phyloP scores from a whole-genome alignment of 2,888 invertebrate genomes.

The Troides helena region DNA sequence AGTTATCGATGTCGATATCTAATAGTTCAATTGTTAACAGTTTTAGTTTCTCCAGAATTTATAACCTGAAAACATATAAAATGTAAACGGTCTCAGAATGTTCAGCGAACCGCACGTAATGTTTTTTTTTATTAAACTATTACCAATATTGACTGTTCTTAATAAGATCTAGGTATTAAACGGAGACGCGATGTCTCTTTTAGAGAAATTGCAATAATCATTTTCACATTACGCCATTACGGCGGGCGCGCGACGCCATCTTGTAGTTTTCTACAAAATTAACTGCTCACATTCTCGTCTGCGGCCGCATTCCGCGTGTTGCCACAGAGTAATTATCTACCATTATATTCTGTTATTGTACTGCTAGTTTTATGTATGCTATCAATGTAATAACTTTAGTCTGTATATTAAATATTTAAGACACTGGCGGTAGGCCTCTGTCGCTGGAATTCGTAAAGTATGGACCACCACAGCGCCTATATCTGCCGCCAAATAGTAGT shows the following conservation, averaged over 20 bases:
- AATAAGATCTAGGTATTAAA: slow-evolving; percentile 21
- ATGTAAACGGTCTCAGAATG: too few species aligned
- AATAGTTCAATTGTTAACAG: too few species aligned
- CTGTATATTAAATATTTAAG: not conserved
- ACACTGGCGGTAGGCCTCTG: too few species aligned
- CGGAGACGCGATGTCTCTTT: slow-evolving; percentile 6
- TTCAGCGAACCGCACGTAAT: not conserved
- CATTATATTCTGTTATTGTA: slow-evolving; percentile 19
- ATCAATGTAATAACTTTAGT: not conserved
- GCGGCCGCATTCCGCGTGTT: slow-evolving; percentile 33
- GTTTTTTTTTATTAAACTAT: slow-evolving; percentile 2
- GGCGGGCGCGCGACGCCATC: slow-evolving; percentile 23
- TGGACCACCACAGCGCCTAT: too few species aligned
- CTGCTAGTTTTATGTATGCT: slow-evolving; percentile 1
- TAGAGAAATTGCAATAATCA: slow-evolving; percentile 33
- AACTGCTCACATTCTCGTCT: slow-evolving; percentile 20
- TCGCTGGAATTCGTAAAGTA: too few species aligned
- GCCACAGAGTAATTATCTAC: slow-evolving; percentile 17
- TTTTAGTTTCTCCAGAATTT: too few species aligned
- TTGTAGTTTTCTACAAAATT: slow-evolving; percentile 31
- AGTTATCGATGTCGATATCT: too few species aligned
- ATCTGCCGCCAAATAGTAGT: too few species aligned
- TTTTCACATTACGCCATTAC: slow-evolving; percentile 35
- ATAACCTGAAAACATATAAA: too few species aligned
- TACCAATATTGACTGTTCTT: slow-evolving; percentile 13